Evolutionary conservation across 2,113 vertebrate species (phyloP).

Genomic region (Caloenas nicobarica): DNA sequence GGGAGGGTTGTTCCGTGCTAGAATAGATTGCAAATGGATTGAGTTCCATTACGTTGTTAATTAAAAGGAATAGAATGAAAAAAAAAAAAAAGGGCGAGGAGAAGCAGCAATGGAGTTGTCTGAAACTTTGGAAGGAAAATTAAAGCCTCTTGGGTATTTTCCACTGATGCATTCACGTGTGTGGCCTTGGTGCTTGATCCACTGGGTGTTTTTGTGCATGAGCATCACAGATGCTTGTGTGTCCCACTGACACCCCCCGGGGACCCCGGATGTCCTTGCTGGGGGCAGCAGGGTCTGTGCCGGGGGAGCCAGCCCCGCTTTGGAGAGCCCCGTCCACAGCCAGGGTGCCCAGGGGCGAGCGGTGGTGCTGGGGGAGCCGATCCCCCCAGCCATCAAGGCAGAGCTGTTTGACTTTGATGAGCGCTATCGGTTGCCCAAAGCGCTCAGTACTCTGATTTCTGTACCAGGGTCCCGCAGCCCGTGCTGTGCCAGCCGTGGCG

Average conservation of each 20-base stretch:
- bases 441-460: not conserved
- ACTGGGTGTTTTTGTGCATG: not conserved
- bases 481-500: not conserved
- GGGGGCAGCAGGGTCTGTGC: too few relatives aligned
- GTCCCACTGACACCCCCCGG: not conserved
- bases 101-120: not conserved
- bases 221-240: not conserved
- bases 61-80: slow-evolving; percentile 43
- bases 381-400: not conserved
- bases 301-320: not conserved
- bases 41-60: slow-evolving; percentile 69
- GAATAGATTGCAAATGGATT: slow-evolving; percentile 54
- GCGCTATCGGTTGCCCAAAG: not conserved
- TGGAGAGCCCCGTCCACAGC: not conserved
- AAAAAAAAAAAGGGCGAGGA: not conserved
- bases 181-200: not conserved
- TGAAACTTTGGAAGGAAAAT: slow-evolving; percentile 8
- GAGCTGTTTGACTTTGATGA: not conserved
- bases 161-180: not conserved
- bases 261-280: not conserved
- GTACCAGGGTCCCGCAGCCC: not conserved
- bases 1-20: slow-evolving; percentile 57
- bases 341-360: not conserved
- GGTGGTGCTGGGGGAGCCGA: not conserved
- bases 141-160: not conserved